Percentiles rank a stretch among this genome's conserved stretches.
These are phyloP conservation scores for Nemoura dubitans DNA, from an alignment of 2,888 invertebrate genomes.

Conservation along the genomic window DNA sequence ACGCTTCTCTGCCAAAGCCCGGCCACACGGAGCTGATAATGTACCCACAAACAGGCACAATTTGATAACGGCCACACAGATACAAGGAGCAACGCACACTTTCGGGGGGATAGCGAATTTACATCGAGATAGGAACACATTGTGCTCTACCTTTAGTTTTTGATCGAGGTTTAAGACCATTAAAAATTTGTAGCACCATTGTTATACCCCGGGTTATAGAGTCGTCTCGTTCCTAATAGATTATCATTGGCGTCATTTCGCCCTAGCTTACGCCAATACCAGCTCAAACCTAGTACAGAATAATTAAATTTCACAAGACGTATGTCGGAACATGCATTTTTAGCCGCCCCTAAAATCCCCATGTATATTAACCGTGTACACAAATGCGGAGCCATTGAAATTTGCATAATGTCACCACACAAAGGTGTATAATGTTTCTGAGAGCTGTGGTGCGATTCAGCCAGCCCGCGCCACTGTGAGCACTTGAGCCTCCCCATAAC, in stretches of 20 bases:
- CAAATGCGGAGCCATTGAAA: not conserved
- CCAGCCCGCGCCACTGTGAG: no score
- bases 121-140: not conserved
- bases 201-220: no score
- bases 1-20: not conserved
- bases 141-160: no score
- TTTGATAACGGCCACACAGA: not conserved
- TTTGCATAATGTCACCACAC: not conserved
- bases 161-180: no score
- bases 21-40: not conserved
- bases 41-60: not conserved
- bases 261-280: not conserved
- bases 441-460: not conserved
- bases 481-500: not conserved
- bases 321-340: not conserved
- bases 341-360: not conserved
- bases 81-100: not conserved
- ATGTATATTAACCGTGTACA: not conserved
- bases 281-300: not conserved
- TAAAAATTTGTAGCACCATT: no score
- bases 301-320: not conserved
- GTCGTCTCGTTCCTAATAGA: no score
- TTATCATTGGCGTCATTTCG: no score
- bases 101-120: not conserved
- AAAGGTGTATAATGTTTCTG: conserved; percentile 23